A percentile compares a stretch with the other conserved stretches of the same genome.
These are phyloP conservation scores for Oreochromis spilurus DNA, from an alignment of 2,113 vertebrate species.

Conservation along the genomic window DNA sequence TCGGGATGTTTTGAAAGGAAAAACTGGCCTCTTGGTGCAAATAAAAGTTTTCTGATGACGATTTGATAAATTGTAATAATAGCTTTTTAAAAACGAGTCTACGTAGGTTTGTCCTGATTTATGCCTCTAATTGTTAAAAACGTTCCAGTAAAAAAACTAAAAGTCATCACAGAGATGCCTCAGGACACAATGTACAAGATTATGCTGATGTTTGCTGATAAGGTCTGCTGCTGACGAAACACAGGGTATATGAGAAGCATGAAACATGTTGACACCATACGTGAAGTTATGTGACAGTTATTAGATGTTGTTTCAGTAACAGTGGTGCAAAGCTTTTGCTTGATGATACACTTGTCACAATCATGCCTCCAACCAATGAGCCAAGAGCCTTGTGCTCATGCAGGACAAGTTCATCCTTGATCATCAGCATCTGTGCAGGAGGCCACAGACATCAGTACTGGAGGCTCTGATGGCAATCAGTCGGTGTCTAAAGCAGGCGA, in stretches of 20 bases:
- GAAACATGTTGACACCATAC: background rate
- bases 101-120: background rate
- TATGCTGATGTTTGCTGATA: background rate
- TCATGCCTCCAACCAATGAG: background rate
- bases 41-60: background rate
- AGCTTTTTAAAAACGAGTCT: background rate
- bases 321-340: background rate
- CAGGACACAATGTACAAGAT: background rate
- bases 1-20: background rate
- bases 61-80: background rate
- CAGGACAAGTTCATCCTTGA: background rate
- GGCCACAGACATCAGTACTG: background rate
- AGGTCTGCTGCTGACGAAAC: background rate
- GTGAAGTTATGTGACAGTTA: background rate
- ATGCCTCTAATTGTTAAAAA: background rate
- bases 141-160: background rate
- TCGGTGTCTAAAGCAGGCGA: rapidly evolving
- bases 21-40: background rate
- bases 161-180: background rate
- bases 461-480: background rate
- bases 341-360: background rate
- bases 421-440: background rate
- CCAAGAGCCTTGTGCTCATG: background rate
- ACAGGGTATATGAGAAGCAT: background rate
- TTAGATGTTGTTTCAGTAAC: background rate